phyloP scores from a whole-genome alignment of 1,140 invertebrate species.

The Globodera rostochiensis region DNA sequence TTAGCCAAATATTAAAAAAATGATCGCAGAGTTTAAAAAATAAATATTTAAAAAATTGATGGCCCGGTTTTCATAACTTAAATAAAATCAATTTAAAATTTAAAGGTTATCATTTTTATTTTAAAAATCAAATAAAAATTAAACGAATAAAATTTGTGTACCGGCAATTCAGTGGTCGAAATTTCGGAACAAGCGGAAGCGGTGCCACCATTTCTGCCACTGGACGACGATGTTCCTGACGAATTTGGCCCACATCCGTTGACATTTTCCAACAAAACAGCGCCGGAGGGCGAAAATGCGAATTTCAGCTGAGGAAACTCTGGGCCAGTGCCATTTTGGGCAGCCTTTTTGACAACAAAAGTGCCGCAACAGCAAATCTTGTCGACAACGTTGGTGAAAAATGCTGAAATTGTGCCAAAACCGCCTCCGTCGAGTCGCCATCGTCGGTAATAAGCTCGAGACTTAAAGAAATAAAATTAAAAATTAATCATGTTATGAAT shows the following conservation, averaged over 20 bases:
- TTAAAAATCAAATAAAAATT: no score
- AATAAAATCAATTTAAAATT: no score
- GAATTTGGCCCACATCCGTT: background rate
- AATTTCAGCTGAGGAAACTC: constrained; percentile 11
- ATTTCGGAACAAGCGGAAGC: background rate
- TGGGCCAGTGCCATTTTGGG: background rate
- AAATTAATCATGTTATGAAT: background rate
- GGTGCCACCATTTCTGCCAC: constrained; percentile 7
- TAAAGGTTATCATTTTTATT: no score
- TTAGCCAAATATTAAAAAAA: background rate
- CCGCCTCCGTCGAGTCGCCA: background rate
- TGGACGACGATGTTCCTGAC: background rate
- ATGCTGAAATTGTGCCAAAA: background rate
- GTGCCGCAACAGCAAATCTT: background rate
- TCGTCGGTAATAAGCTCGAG: background rate
- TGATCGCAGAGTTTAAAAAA: background rate
- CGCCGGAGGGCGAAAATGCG: background rate
- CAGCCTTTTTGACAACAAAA: background rate
- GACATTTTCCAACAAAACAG: background rate
- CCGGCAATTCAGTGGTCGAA: constrained; percentile 1
- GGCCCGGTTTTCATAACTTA: background rate
- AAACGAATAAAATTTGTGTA: background rate
- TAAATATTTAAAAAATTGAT: background rate
- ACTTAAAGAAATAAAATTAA: background rate
- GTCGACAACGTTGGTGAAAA: background rate